Percentiles rank a stretch among this genome's conserved stretches.
Conservation (phyloP, 2,113 vertebrate species). For the Eclectus roratus region DNA sequence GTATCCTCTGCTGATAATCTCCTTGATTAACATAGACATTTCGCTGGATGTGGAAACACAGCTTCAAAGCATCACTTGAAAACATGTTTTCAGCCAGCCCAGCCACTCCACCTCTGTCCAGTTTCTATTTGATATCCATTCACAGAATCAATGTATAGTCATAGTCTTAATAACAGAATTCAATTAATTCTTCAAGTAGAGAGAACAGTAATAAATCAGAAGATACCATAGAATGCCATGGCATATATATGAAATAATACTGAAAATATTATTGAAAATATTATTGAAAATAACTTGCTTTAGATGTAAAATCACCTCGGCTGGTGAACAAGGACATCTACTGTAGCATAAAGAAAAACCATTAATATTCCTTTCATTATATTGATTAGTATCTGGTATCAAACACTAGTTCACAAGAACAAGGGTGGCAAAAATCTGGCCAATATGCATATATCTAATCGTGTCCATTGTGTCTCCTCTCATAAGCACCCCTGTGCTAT, state of each 20-base stretch:
- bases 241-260: not conserved
- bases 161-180: not conserved
- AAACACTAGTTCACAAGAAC: not conserved
- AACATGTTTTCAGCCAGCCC: not conserved
- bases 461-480: not conserved
- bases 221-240: not conserved
- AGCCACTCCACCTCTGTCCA: not conserved
- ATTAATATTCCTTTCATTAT: not conserved
- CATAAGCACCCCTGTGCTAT: not conserved
- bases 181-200: not conserved
- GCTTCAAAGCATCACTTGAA: not conserved
- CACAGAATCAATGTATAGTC: not conserved
- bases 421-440: not conserved
- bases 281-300: not conserved
- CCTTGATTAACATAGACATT: not conserved
- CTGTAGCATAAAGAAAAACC: not conserved
- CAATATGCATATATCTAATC: not conserved
- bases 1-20: not conserved
- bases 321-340: not conserved
- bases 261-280: not conserved
- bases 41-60: not conserved
- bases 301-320: not conserved
- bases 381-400: not conserved
- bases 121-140: not conserved
- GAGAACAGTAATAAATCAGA: not conserved